These are phyloP conservation scores for Phrynocephalus vlangalii DNA, from an alignment of 2,797 vertebrate genomes.

Conservation along the genomic window DNA sequence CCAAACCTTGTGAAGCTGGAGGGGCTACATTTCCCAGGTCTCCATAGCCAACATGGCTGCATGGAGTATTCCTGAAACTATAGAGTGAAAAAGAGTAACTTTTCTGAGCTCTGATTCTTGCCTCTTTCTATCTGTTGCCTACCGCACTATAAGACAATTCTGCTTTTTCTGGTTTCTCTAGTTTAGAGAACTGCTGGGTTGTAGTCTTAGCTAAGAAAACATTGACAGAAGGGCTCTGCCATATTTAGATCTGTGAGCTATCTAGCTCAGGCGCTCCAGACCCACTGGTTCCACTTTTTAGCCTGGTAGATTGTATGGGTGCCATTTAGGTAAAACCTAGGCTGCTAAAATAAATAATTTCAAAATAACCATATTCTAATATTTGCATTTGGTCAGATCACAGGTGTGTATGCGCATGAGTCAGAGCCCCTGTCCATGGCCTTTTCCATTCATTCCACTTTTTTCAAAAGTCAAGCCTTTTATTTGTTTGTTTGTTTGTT, in stretches of 20 bases:
- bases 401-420: neutral
- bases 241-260: neutral
- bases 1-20: neutral
- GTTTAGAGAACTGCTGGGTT: neutral
- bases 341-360: conserved; percentile 9
- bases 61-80: no score
- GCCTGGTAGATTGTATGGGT: neutral
- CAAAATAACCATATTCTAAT: conserved; percentile 23
- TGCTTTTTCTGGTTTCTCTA: no score
- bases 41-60: no score
- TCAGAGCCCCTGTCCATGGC: no score
- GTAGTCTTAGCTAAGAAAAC: neutral
- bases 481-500: neutral
- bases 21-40: no score
- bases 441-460: neutral
- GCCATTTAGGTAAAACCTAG: neutral
- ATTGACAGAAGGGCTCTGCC: neutral
- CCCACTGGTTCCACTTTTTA: neutral
- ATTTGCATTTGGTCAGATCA: conserved; percentile 23
- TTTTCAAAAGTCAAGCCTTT: neutral
- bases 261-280: neutral
- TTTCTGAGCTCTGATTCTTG: no score
- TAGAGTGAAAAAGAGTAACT: no score
- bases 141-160: neutral
- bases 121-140: neutral